Base-by-base conservation (phyloP, 2,113 vertebrate species). In the Rhea americana region DNA sequence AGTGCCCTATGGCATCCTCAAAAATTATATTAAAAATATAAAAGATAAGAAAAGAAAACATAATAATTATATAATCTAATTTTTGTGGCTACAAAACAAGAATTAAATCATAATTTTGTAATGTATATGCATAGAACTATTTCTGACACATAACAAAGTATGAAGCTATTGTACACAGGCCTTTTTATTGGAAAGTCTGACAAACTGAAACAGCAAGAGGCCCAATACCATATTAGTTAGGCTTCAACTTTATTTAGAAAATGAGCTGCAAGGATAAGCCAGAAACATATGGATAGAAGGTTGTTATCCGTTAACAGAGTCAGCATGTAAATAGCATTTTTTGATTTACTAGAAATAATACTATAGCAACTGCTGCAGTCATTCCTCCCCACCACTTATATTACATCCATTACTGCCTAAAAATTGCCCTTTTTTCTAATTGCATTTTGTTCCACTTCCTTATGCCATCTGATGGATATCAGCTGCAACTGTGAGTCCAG, bases 51-150 rank as follows among this genome's bases (percentile, higher is more conserved):
- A 93, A 90, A 80, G 48, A 91, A 95, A 94, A 93, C 93, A 94
- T 63, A 81, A 92, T 92, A 95, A 95, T 95, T 95, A 95, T 78
- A 95, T 95, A 96, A 97, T 93, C 84, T 95, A 95, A 95, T 97
- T 95, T 95, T 93, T 91, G 96, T 91, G 96, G 93, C 91, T 91
- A 82, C 83, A 92, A 73, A 93, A 95, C 89, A 93, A 95, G 94
- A 95, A 93, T 93, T 93, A 90, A 85, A 93, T 19, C 89, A 91
- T 92, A 95, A 91, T 92, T 96, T 91, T 5, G 56, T 86, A 93
- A 96, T 89, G 93, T 96, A 91, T 93, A 94, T 94, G 94, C 88
- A 95, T 72, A 94, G 93, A 95, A 96, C 85, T 82, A 71, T 92
- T 95, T 79, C 88, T 94, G 93, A 89, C 89, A 96, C 91, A 95